Conservation (phyloP, 1,140 invertebrate genomes). For the Lordiphosa stackelbergi region DNA sequence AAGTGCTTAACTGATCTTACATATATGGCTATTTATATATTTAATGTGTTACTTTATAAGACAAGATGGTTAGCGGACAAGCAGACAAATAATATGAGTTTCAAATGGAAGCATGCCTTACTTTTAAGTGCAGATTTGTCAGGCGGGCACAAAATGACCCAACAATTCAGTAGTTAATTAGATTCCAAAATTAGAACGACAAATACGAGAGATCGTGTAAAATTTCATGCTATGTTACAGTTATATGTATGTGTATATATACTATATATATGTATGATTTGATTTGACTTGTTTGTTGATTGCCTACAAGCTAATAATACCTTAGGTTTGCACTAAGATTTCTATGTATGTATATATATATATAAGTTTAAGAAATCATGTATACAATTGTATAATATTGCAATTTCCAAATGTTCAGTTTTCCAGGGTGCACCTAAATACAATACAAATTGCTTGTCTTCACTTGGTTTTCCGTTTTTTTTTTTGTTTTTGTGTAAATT, state of each 20-base stretch:
- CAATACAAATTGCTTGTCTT: slow-evolving; percentile 71
- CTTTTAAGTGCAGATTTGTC: slow-evolving; percentile 34
- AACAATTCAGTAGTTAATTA: slow-evolving; percentile 30
- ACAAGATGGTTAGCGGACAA: too few species aligned
- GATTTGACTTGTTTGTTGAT: slow-evolving; percentile 70
- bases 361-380: slow-evolving; percentile 52
- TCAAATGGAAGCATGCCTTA: slow-evolving; percentile 13
- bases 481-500: slow-evolving; percentile 23
- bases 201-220: slow-evolving; percentile 67
- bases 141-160: slow-evolving; percentile 8
- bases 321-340: slow-evolving; percentile 73
- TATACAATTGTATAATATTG: slow-evolving; percentile 74
- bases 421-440: slow-evolving; percentile 46
- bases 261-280: slow-evolving; percentile 53
- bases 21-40: too few species aligned
- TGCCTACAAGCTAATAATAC: slow-evolving; percentile 74
- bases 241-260: slow-evolving; percentile 34
- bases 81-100: too few species aligned
- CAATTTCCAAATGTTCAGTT: slow-evolving; percentile 66
- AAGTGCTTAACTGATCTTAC: slow-evolving; percentile 16
- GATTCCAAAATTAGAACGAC: slow-evolving; percentile 55
- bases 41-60: too few species aligned
- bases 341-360: slow-evolving; percentile 51
- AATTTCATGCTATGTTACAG: slow-evolving; percentile 58
- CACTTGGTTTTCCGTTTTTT: slow-evolving; percentile 32